These are phyloP conservation scores for Neodontobutis hainanensis DNA, from an alignment of 2,113 vertebrate genomes.

Conservation along the genomic window DNA sequence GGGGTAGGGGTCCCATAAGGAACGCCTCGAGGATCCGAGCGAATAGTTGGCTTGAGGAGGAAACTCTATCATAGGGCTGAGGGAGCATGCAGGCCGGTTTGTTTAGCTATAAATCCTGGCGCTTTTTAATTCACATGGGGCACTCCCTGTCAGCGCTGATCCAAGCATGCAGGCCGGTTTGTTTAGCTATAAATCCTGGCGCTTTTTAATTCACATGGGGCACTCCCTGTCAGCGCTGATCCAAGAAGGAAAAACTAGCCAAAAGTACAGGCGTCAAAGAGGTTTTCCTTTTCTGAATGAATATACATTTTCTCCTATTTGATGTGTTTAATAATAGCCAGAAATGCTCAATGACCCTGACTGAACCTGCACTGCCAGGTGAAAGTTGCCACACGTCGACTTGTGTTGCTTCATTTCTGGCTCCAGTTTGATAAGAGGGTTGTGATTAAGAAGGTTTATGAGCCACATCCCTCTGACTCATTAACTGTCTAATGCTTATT, in stretches of 20 bases:
- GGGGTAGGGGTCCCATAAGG: conserved; percentile 28
- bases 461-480: conserved; percentile 47
- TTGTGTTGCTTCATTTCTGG: conserved; percentile 35
- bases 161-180: conserved; percentile 44
- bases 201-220: conserved; percentile 51
- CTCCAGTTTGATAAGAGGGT: conserved; percentile 42
- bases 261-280: background rate
- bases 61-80: conserved; percentile 53
- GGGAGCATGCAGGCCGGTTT: conserved; percentile 46
- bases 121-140: conserved; percentile 51
- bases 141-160: conserved; percentile 26
- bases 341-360: background rate
- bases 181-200: conserved; percentile 48
- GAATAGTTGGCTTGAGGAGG: conserved; percentile 38
- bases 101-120: conserved; percentile 48
- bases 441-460: conserved; percentile 47
- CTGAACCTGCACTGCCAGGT: conserved; percentile 21
- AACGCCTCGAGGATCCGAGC: conserved; percentile 43
- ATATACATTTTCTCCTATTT: conserved; percentile 34
- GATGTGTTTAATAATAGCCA: background rate
- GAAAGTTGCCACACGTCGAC: conserved; percentile 38
- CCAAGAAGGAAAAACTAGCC: conserved; percentile 33
- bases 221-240: conserved; percentile 26
- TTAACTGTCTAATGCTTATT: conserved; percentile 15
- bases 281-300: conserved; percentile 15